phyloP scores from a whole-genome alignment of 2,888 invertebrate species.

The Choreutis nemorana region DNA sequence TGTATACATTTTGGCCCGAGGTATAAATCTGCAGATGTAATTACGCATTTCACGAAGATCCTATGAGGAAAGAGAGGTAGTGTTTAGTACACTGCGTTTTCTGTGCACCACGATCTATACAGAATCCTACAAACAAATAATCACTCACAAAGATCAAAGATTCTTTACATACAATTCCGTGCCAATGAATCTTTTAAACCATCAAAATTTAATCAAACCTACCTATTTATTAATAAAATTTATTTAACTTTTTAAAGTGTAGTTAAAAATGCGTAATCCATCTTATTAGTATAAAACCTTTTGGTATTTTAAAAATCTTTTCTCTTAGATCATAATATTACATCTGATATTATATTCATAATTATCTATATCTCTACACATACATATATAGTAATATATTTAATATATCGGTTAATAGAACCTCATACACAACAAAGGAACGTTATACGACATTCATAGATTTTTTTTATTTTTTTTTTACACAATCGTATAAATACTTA shows the following conservation, averaged over 20 bases:
- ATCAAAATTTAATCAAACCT: constrained; percentile 9
- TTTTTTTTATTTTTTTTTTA: constrained; percentile 31
- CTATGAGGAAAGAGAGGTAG: too few species aligned
- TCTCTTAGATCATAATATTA: constrained; percentile 24
- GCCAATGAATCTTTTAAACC: too few species aligned
- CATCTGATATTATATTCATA: constrained; percentile 27
- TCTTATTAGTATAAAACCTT: constrained; percentile 34
- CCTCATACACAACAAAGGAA: constrained; percentile 50
- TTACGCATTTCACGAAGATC: too few species aligned
- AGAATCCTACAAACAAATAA: too few species aligned
- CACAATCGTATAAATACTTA: constrained; percentile 28
- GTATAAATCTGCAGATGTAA: too few species aligned
- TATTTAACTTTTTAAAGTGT: constrained; percentile 1
- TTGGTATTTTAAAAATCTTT: constrained; percentile 27
- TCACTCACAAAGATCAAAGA: too few species aligned
- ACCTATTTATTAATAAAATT: constrained; percentile 6
- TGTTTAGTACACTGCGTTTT: too few species aligned
- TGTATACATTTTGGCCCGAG: too few species aligned
- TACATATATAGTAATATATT: constrained; percentile 20
- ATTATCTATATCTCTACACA: constrained; percentile 34
- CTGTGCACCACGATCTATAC: too few species aligned
- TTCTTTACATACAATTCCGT: too few species aligned
- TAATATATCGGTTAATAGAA: constrained; percentile 45
- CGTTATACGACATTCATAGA: constrained; percentile 46
- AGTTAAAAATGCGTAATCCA: constrained; percentile 36